Evolutionary conservation across 2,113 vertebrate genomes (phyloP).

Genomic region (Phyllostomus discolor): DNA sequence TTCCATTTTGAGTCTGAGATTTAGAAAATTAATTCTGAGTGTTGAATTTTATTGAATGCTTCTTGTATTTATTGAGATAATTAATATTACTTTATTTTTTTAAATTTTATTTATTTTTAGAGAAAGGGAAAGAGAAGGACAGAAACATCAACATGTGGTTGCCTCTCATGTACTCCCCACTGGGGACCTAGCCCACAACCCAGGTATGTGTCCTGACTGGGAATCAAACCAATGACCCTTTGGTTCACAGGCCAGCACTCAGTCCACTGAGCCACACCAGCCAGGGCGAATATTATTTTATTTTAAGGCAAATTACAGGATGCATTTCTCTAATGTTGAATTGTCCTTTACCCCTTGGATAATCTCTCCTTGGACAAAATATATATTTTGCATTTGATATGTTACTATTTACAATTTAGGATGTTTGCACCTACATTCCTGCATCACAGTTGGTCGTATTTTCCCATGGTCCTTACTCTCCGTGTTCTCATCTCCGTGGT

Average conservation of each 20-base stretch:
- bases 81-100: neutral
- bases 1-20: neutral
- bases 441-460: neutral
- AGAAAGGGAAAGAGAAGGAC: no score
- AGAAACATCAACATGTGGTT: no score
- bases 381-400: neutral
- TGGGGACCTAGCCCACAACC: no score
- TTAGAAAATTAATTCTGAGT: neutral
- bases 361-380: neutral
- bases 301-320: neutral
- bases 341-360: neutral
- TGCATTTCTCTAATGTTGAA: neutral
- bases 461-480: neutral
- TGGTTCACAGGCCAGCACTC: no score
- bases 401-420: neutral
- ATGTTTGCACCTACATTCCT: neutral
- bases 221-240: no score
- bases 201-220: no score
- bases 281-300: neutral
- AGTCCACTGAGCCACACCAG: no score
- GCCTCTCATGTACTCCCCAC: no score
- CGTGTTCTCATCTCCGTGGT: neutral
- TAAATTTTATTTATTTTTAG: no score
- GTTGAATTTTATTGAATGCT: constrained; percentile 10
- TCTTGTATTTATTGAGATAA: neutral